Conservation (phyloP, 2,113 vertebrate species). For the Clupea harengus region DNA sequence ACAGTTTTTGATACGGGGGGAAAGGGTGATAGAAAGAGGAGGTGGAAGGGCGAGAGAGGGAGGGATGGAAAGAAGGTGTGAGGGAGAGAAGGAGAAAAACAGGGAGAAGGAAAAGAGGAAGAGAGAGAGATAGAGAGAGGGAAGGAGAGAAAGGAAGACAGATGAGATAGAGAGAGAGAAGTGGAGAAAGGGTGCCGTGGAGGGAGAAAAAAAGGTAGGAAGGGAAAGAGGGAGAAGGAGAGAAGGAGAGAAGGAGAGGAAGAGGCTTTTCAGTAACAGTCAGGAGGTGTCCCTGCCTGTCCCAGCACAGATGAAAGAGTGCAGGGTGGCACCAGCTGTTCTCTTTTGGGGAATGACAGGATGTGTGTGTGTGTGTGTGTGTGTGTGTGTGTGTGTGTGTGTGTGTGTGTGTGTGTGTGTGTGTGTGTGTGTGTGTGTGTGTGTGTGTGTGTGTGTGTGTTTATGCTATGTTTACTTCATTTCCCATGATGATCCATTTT, state of each 20-base stretch:
- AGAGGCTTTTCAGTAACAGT: too few relatives aligned
- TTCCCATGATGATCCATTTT: not conserved
- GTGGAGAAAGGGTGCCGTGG: not conserved
- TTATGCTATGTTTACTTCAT: not conserved
- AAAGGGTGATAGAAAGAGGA: not conserved
- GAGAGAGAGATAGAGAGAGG: constrained; percentile 11
- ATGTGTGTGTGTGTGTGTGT: constrained; percentile 13
- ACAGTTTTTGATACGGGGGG: constrained; percentile 30
- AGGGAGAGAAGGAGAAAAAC: not conserved
- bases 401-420: not conserved
- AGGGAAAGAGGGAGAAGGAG: constrained; percentile 15
- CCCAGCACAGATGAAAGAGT: constrained; percentile 52
- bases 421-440: constrained; percentile 13
- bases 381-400: not conserved
- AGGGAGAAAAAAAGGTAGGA: constrained; percentile 1
- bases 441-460: not conserved
- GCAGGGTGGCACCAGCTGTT: constrained; percentile 50
- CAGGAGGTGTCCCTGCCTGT: not conserved
- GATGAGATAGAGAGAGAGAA: not conserved
- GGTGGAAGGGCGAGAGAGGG: not conserved
- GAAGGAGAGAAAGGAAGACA: not conserved
- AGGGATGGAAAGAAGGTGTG: not conserved
- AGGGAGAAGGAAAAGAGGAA: constrained; percentile 6
- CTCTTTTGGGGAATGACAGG: constrained; percentile 28
- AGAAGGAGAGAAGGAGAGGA: not conserved